phyloP scores from a whole-genome alignment of 2,113 vertebrate species.

The Clinocottus analis region DNA sequence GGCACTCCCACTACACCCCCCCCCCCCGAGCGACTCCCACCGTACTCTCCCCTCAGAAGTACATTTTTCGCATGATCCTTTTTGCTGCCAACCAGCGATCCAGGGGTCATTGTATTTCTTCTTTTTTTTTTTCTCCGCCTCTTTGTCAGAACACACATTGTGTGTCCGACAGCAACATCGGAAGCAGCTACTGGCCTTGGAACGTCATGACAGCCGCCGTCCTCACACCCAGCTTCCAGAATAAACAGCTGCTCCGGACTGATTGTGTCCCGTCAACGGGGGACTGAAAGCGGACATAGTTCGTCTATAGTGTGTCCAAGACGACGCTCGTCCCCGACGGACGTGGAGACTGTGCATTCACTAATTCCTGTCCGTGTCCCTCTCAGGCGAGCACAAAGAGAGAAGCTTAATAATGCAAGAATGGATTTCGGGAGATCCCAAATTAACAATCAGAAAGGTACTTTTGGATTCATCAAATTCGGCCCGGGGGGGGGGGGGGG shows the following conservation, averaged over 20 bases:
- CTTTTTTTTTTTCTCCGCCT: conserved; percentile 31
- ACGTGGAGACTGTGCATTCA: conserved; percentile 39
- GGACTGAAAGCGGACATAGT: conserved; percentile 60
- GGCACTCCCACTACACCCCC: background rate
- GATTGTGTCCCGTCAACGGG: conserved; percentile 75
- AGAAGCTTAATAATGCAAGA: conserved; percentile 37
- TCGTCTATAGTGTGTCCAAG: conserved; percentile 75
- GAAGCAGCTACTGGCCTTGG: conserved; percentile 67
- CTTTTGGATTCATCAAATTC: conserved; percentile 36
- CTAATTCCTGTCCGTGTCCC: conserved; percentile 35
- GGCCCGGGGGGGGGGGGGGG: conserved; percentile 15
- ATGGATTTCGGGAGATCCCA: conserved; percentile 40
- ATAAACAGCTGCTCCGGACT: conserved; percentile 74
- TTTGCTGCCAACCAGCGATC: conserved; percentile 36
- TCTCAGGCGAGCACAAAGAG: conserved; percentile 5
- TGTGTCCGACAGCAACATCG: conserved; percentile 53
- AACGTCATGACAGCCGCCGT: conserved; percentile 68
- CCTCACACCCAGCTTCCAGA: conserved; percentile 70
- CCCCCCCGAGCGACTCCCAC: conserved; percentile 5
- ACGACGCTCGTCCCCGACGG: conserved; percentile 37
- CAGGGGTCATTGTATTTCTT: conserved; percentile 58
- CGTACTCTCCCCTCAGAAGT: conserved; percentile 30
- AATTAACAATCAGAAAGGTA: conserved; percentile 41
- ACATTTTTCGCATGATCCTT: conserved; percentile 26
- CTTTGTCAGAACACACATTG: conserved; percentile 67